Evolutionary conservation across 1,140 invertebrate genomes (phyloP), one percentile per base, ranked within the genome.

Genomic region (Drosophila biarmipes): DNA sequence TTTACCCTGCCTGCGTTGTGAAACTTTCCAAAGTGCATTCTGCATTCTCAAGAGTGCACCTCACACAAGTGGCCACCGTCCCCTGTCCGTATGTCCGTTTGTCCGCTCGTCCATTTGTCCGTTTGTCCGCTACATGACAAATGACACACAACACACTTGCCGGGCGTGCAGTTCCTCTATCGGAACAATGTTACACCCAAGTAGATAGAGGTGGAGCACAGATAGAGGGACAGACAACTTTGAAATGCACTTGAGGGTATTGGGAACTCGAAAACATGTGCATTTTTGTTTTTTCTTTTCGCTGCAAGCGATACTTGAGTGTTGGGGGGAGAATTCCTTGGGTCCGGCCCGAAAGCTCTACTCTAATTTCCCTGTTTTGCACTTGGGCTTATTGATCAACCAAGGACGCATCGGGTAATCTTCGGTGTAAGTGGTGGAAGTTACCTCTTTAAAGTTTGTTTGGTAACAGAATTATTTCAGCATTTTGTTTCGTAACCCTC

Each of bases 1-100:
- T 21, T 34, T 29, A 40, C n/a, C 17, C 29, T 29, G n/a, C 24
- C 40, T 29, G 27, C 43, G 42, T 51, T 51, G 38, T 49, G 67
- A 85, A 80, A 84, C 66, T 84, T 84, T 84, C 80, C 80, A 85
- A 84, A 84, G 80, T 84, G 80, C 80, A 80, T 84, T 84, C 73
- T 42, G 71, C 67, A 48, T 79, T 75, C 58, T 55, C 63, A 71
- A 69, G 63, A 34, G 62, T 55, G 63, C 40, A 7, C 29, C 27
- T 5, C 4, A 11, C 14, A 67, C 62, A 68, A 68, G 66, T 69
- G 63, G 42, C 61, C 48, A 27, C 24, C 10, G 45, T 46, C 46
- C 46, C 14, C 11, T 29, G 55, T 31, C 27, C 45, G 21, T 4
- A 24, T 49, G 35, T 37, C 38, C 38, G n/a, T 38, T 17, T 40